A percentile compares a stretch with the other conserved stretches of the same genome.
phyloP scores from a whole-genome alignment of 2,113 vertebrate genomes.

The Epinephelus lanceolatus region DNA sequence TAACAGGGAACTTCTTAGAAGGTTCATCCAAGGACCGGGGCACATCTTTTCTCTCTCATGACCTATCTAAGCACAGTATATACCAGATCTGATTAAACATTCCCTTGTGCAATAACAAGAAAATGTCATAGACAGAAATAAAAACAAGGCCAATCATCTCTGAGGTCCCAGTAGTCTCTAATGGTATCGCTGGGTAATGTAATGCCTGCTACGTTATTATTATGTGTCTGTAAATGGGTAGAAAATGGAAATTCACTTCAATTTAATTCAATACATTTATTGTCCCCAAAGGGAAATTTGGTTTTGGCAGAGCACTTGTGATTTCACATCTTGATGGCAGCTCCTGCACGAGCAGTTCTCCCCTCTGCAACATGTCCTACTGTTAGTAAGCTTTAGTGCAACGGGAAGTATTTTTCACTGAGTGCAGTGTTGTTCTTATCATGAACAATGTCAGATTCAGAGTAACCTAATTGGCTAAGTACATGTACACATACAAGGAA shows the following conservation, averaged over 20 bases:
- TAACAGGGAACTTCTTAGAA: constrained; percentile 59
- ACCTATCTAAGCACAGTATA: constrained; percentile 26
- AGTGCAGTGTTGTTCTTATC: background rate
- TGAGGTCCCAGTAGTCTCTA: constrained; percentile 8
- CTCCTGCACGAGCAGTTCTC: background rate
- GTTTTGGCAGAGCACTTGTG: constrained; percentile 5
- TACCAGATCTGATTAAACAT: constrained; percentile 52
- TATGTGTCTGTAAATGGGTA: constrained; percentile 11
- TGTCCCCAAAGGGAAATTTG: constrained; percentile 29
- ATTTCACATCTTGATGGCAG: background rate
- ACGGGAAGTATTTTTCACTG: background rate
- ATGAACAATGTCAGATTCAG: background rate
- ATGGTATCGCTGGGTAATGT: constrained; percentile 16
- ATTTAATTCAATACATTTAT: constrained; percentile 35
- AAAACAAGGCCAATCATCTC: constrained; percentile 49
- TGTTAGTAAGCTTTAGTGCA: background rate
- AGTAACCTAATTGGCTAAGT: too few species aligned
- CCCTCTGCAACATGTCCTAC: background rate
- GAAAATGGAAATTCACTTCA: constrained; percentile 44
- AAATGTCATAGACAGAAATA: constrained; percentile 34
- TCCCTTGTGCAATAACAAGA: constrained; percentile 25
- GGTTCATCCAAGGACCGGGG: constrained; percentile 56
- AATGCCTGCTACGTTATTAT: constrained; percentile 19
- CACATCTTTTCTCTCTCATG: constrained; percentile 26
- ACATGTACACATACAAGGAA: too few species aligned